phyloP scores from a whole-genome alignment of 2,113 vertebrate genomes.

The Fulica atra region DNA sequence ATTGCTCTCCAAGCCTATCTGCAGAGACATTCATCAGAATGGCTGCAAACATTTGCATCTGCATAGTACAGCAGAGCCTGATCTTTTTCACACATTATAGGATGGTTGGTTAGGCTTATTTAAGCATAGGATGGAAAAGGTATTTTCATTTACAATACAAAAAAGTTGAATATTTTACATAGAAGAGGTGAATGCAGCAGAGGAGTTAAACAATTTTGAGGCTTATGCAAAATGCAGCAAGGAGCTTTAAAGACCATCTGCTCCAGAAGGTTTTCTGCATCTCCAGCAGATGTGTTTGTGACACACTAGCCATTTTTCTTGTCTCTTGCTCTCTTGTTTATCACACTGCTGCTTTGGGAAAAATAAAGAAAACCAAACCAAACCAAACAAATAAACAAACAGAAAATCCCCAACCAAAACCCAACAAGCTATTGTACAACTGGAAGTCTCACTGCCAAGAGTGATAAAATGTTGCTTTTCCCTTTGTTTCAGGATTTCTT shows the following conservation, averaged over 20 bases:
- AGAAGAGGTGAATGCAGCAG: accelerated
- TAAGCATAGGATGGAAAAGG: background rate
- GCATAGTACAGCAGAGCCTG: background rate
- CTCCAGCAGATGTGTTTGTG: background rate
- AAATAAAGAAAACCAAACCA: background rate
- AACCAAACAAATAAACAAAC: background rate
- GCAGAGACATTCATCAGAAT: conserved; percentile 23
- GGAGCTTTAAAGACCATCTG: background rate
- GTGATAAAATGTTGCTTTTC: background rate
- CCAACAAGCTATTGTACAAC: background rate
- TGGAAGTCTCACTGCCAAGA: background rate
- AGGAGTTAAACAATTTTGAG: background rate
- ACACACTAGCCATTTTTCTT: background rate
- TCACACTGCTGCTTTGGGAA: background rate
- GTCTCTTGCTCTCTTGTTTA: background rate
- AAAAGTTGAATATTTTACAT: background rate
- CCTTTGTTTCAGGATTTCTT: conserved; percentile 16
- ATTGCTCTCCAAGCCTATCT: conserved; percentile 17
- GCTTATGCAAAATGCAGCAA: background rate
- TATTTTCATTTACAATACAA: background rate
- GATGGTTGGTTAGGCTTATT: background rate
- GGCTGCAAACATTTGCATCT: background rate
- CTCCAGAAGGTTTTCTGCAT: background rate
- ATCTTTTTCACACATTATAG: background rate
- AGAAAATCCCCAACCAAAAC: background rate